These are phyloP conservation scores for Stratiomys singularior DNA, from an alignment of 2,888 invertebrate genomes.

Conservation along the genomic window DNA sequence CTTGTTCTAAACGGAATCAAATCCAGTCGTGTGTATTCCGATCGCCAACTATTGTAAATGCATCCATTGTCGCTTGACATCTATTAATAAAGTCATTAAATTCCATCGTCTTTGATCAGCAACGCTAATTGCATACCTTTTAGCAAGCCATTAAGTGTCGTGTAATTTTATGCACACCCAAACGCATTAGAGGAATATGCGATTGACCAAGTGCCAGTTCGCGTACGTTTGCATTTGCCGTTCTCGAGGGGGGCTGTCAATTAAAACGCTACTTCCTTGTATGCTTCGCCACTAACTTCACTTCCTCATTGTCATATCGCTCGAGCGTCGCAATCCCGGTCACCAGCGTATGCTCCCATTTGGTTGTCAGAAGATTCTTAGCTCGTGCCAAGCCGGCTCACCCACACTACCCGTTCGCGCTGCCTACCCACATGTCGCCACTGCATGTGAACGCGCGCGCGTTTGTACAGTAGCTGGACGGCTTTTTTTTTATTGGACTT, in stretches of 20 bases:
- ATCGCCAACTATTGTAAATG: no score
- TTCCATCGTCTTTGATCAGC: neutral
- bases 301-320: conserved; percentile 28
- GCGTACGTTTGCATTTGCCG: neutral
- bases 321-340: neutral
- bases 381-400: conserved; percentile 42
- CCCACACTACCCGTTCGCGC: neutral
- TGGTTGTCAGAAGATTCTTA: conserved; percentile 20
- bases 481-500: neutral
- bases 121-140: neutral
- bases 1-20: no score
- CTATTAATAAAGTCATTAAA: neutral
- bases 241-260: neutral
- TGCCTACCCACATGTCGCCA: neutral
- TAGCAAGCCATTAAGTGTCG: neutral
- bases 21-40: no score
- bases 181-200: neutral
- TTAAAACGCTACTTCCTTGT: conserved; percentile 41
- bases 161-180: conserved; percentile 4
- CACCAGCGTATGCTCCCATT: conserved; percentile 29
- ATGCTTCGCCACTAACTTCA: neutral
- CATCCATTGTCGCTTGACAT: neutral
- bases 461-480: neutral
- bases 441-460: neutral
- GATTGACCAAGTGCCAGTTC: neutral